Evolutionary conservation across 2,888 invertebrate genomes (phyloP).

Genomic region (Epirrhoe alternata): DNA sequence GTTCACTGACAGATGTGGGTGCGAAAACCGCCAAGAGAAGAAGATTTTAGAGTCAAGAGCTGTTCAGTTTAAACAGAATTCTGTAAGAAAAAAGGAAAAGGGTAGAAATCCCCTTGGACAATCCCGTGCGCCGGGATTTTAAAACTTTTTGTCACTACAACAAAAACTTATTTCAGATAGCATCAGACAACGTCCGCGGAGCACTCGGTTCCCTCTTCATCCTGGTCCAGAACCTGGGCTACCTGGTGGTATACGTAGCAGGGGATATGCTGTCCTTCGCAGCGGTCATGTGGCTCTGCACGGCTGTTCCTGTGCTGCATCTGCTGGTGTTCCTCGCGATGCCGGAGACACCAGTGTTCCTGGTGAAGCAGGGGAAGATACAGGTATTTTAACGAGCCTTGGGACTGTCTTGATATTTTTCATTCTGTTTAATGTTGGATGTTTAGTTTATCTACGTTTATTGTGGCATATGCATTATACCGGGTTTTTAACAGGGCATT

Average conservation of each 20-base stretch:
- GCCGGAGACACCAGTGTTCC: slow-evolving; percentile 81
- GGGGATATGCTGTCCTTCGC: slow-evolving; percentile 72
- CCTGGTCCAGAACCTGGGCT: slow-evolving; percentile 77
- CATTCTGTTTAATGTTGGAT: neutral
- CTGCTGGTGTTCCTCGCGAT: slow-evolving; percentile 70
- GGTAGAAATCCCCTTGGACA: no score
- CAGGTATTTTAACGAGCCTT: slow-evolving; percentile 58
- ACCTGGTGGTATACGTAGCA: slow-evolving; percentile 75
- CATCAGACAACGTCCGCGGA: slow-evolving; percentile 76
- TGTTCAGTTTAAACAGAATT: no score
- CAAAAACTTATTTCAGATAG: no score
- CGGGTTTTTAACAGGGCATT: no score
- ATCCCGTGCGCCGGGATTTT: no score
- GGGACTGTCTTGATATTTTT: neutral
- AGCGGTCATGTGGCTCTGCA: slow-evolving; percentile 75
- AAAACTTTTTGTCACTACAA: no score
- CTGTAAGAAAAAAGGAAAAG: no score
- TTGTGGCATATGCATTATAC: no score
- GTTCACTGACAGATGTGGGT: no score
- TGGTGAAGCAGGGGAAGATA: slow-evolving; percentile 76
- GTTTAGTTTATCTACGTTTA: no score
- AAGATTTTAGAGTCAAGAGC: no score
- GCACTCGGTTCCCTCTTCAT: slow-evolving; percentile 80
- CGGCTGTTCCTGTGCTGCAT: slow-evolving; percentile 70
- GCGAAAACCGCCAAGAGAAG: no score